A percentile compares a stretch with the other conserved stretches of the same genome.
Evolutionary conservation across 2,797 vertebrate species (phyloP).

Genomic region (Halcyon leucocephala): DNA sequence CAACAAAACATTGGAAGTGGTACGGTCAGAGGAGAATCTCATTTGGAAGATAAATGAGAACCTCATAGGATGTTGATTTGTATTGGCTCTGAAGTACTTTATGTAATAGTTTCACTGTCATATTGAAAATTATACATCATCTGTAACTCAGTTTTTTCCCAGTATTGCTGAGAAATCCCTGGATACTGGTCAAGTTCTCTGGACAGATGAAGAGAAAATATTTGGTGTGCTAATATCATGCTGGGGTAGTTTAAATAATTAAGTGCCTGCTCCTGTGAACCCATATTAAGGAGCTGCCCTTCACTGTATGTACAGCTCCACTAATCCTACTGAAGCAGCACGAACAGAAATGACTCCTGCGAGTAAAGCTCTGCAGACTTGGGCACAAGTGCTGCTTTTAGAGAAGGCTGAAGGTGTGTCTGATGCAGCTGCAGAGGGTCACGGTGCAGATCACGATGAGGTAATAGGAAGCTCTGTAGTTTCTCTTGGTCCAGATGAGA

Average conservation of each 20-base stretch:
- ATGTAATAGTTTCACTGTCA: neutral
- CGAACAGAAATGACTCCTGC: neutral
- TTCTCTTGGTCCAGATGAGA: constrained; percentile 62
- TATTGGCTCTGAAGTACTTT: neutral
- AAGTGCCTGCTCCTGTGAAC: neutral
- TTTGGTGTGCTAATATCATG: neutral
- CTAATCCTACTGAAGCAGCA: neutral
- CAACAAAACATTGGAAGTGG: neutral
- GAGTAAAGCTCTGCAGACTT: neutral
- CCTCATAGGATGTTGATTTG: neutral
- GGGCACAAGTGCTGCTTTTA: constrained; percentile 20
- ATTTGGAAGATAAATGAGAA: neutral
- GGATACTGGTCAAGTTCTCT: neutral
- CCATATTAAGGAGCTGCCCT: neutral
- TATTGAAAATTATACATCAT: neutral
- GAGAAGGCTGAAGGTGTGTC: constrained; percentile 80
- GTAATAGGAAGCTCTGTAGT: constrained; percentile 74
- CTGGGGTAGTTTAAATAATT: neutral
- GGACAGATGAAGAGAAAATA: constrained; percentile 21
- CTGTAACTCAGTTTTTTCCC: neutral
- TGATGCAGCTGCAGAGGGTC: constrained; percentile 71
- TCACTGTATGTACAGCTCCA: neutral
- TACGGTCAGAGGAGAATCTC: neutral
- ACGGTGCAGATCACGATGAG: constrained; percentile 73
- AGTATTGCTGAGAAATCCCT: constrained; percentile 23